Evolutionary conservation across 2,797 vertebrate species (phyloP).

Genomic region (Phalanger gymnotis): DNA sequence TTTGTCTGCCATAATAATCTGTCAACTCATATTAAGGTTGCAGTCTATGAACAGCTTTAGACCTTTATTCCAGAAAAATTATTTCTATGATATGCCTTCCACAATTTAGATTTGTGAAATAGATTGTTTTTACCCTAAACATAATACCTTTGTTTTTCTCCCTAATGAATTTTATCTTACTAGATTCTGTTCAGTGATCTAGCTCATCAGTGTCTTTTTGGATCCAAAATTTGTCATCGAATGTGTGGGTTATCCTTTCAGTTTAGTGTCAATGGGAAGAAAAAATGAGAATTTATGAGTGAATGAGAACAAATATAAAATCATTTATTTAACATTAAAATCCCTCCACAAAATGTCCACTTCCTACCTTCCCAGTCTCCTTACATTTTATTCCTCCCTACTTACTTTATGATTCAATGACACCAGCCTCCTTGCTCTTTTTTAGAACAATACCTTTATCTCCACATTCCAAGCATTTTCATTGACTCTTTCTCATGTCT

Average conservation of each 20-base stretch:
- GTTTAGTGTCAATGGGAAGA: background rate
- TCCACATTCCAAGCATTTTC: background rate
- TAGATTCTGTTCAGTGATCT: background rate
- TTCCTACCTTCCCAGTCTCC: background rate
- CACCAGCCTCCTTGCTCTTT: background rate
- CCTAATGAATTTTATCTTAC: background rate
- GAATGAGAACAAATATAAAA: background rate
- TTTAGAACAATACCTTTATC: background rate
- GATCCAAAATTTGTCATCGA: background rate
- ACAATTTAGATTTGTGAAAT: background rate
- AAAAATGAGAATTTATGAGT: background rate
- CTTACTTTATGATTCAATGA: background rate
- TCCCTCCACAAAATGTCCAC: background rate
- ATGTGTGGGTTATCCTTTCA: background rate
- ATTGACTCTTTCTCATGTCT: background rate
- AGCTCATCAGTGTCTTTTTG: background rate
- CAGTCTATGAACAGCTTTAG: background rate
- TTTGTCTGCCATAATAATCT: background rate
- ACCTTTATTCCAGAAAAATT: background rate
- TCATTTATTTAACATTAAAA: background rate
- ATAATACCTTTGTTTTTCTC: background rate
- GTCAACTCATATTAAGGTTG: background rate
- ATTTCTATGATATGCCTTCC: background rate
- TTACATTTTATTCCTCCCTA: background rate
- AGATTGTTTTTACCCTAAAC: background rate